Evolutionary conservation across 92 coral and sea anemone genomes (phyloP).

Genomic region (Epizoanthus ramosus): DNA sequence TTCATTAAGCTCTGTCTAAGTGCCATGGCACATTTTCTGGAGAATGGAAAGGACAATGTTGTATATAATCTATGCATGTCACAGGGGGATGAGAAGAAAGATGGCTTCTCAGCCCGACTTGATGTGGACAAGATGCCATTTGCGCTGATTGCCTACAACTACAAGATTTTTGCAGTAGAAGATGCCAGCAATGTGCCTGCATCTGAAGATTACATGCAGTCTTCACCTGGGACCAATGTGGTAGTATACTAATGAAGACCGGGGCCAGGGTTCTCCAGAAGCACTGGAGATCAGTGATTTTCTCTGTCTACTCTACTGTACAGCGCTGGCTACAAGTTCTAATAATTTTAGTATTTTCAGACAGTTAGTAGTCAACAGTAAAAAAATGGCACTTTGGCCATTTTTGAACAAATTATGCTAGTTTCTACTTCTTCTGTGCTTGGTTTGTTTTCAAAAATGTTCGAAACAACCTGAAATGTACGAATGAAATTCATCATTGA

Average conservation of each 20-base stretch:
- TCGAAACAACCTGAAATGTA: too few relatives aligned
- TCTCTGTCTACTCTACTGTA: too few relatives aligned
- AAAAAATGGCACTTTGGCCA: too few relatives aligned
- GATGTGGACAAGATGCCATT: conserved; percentile 49
- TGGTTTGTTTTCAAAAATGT: too few relatives aligned
- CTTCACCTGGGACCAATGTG: conserved; percentile 55
- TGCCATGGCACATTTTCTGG: conserved; percentile 24
- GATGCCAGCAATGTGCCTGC: conserved; percentile 47
- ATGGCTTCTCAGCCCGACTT: conserved; percentile 27
- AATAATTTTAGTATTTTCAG: too few relatives aligned
- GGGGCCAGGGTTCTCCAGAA: neutral
- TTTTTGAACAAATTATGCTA: too few relatives aligned
- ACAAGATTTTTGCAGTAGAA: conserved; percentile 48
- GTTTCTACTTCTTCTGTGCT: too few relatives aligned
- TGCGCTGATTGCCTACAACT: conserved; percentile 50
- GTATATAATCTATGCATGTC: conserved; percentile 27
- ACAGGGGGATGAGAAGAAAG: conserved; percentile 9
- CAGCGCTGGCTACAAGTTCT: too few relatives aligned
- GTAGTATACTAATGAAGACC: conserved; percentile 19
- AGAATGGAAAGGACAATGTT: conserved; percentile 41
- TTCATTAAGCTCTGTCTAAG: too few relatives aligned
- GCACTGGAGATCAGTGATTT: too few relatives aligned
- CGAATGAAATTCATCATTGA: too few relatives aligned
- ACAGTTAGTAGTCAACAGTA: too few relatives aligned
- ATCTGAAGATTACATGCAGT: conserved; percentile 45